Percentiles rank a stretch among this genome's conserved stretches.
Conservation (phyloP, 1,140 invertebrate species). For the Psilanteris sp. region DNA sequence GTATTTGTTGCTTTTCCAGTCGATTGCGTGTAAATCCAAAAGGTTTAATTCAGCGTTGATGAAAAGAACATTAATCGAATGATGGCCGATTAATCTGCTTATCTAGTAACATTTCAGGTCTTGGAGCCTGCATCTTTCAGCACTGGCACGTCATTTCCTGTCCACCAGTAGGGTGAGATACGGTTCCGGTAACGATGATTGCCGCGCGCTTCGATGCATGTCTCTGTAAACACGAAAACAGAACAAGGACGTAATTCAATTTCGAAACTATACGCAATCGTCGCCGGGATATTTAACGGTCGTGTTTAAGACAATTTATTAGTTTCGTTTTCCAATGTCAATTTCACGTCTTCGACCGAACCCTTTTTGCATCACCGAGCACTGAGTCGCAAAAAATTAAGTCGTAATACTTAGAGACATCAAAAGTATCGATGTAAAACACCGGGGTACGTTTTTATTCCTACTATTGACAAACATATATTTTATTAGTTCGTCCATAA, state of each 20-base stretch:
- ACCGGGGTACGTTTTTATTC: too few species aligned
- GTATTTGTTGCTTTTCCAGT: too few species aligned
- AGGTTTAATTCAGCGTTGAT: constrained; percentile 3
- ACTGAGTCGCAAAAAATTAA: too few species aligned
- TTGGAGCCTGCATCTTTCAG: constrained; percentile 45
- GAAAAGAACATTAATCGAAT: constrained; percentile 32
- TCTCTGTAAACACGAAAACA: constrained; percentile 65
- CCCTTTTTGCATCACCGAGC: too few species aligned
- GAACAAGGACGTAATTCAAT: constrained; percentile 70
- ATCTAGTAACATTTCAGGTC: constrained; percentile 43
- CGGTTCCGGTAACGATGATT: constrained; percentile 63
- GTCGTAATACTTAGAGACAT: too few species aligned
- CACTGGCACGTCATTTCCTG: constrained; percentile 66
- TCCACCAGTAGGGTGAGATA: constrained; percentile 41
- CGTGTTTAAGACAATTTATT: too few species aligned
- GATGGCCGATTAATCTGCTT: constrained; percentile 36
- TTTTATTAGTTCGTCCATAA: too few species aligned
- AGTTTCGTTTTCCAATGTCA: too few species aligned
- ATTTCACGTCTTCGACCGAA: too few species aligned
- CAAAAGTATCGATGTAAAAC: too few species aligned
- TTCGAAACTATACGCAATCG: constrained; percentile 40
- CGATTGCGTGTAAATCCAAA: too few species aligned
- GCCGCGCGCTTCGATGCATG: constrained; percentile 58
- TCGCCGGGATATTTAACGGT: constrained; percentile 27
- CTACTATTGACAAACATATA: too few species aligned